phyloP scores from a whole-genome alignment of 2,113 vertebrate genomes.

The Thymallus thymallus region DNA sequence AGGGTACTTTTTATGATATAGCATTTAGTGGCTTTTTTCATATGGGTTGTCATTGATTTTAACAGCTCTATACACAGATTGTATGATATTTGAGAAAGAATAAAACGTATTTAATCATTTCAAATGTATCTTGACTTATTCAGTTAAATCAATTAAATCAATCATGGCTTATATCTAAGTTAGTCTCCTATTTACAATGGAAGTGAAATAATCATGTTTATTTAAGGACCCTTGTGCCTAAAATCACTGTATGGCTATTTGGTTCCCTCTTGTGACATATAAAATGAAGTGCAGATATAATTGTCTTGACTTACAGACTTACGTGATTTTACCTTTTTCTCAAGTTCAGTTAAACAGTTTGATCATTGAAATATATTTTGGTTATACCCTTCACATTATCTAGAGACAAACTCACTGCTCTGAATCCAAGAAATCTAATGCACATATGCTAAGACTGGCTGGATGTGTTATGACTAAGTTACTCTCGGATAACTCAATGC shows the following conservation, averaged over 20 bases:
- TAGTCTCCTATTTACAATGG: no score
- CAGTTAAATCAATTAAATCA: no score
- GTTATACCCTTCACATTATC: neutral
- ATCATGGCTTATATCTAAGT: neutral
- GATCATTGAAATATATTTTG: no score
- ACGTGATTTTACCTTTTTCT: no score
- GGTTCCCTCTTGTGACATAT: neutral
- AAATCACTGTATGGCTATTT: neutral
- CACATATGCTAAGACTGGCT: conserved; percentile 33
- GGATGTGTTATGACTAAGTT: conserved; percentile 68
- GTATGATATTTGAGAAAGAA: conserved; percentile 42
- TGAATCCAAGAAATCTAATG: neutral
- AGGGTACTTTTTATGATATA: conserved; percentile 23
- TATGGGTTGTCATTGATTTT: conserved; percentile 47
- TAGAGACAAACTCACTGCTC: neutral
- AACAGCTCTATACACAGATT: conserved; percentile 43
- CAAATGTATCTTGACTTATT: neutral
- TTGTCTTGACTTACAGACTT: no score
- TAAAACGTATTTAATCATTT: conserved; percentile 21
- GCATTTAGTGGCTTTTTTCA: conserved; percentile 1
- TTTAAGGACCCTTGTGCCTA: neutral
- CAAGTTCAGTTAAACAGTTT: no score
- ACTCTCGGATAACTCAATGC: conserved; percentile 46
- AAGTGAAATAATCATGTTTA: no score
- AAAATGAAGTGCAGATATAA: neutral